Percentiles rank a stretch among this genome's conserved stretches.
Conservation (phyloP, 2,888 invertebrate genomes). For the Trichopria drosophilae region DNA sequence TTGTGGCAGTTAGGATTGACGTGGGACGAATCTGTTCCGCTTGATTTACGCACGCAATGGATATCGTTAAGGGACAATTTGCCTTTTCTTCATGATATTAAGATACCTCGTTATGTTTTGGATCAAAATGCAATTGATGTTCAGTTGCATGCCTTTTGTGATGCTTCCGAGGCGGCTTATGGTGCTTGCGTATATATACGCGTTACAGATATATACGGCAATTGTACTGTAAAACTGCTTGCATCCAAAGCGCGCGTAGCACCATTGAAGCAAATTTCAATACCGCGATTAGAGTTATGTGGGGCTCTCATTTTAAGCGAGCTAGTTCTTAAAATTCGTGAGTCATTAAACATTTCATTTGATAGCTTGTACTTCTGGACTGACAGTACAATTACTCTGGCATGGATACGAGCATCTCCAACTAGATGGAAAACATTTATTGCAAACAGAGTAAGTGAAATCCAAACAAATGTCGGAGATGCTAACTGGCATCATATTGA, state of each 20-base stretch:
- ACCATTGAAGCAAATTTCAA: not conserved
- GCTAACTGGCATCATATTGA: not conserved
- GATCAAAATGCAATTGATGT: not conserved
- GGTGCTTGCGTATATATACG: not conserved
- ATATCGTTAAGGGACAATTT: not conserved
- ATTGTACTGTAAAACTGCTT: not conserved
- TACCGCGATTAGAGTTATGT: too few relatives aligned
- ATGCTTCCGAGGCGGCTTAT: not conserved
- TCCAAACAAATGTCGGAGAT: not conserved
- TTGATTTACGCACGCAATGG: not conserved
- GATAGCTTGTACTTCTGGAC: not conserved
- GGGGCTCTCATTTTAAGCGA: too few relatives aligned
- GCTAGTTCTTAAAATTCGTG: too few relatives aligned
- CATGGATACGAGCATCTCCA: too few relatives aligned
- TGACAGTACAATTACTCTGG: constrained; percentile 1
- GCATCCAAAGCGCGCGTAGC: not conserved
- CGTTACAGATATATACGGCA: not conserved
- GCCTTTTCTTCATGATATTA: not conserved
- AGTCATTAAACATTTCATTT: not conserved
- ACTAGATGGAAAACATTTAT: too few relatives aligned
- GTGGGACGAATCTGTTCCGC: constrained; percentile 26
- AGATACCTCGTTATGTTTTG: not conserved
- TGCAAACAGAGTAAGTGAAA: not conserved
- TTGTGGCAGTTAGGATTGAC: constrained; percentile 30
- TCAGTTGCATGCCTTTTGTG: too few relatives aligned